Evolutionary conservation across 2,888 invertebrate species (phyloP).

Genomic region (Spilarctia lutea): DNA sequence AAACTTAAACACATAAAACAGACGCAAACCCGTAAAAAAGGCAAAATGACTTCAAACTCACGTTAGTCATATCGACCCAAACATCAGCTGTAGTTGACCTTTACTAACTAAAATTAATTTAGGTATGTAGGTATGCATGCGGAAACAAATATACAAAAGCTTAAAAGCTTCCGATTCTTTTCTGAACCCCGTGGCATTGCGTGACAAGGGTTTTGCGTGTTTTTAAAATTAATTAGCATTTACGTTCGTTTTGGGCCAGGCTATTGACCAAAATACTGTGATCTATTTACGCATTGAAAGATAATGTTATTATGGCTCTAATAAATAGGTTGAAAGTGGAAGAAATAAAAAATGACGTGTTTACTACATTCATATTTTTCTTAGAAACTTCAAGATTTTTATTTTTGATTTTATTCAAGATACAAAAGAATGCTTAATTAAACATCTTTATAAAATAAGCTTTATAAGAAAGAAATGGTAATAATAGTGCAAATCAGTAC

Average conservation of each 20-base stretch:
- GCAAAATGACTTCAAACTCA: background rate
- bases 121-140: background rate
- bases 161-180: conserved; percentile 21
- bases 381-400: no score
- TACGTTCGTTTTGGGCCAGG: conserved; percentile 33
- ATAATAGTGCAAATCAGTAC: background rate
- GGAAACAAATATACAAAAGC: conserved; percentile 26
- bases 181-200: conserved; percentile 37
- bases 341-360: conserved; percentile 4
- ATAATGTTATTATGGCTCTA: background rate
- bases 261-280: conserved; percentile 25
- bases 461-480: background rate
- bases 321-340: background rate
- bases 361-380: background rate
- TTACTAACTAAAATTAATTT: background rate
- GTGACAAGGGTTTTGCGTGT: conserved; percentile 46
- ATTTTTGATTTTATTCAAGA: no score
- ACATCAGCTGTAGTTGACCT: background rate
- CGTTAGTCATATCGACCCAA: background rate
- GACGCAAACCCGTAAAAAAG: background rate
- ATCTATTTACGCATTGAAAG: conserved; percentile 1
- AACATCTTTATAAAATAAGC: background rate
- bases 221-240: conserved; percentile 47
- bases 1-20: background rate
- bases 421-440: background rate